Evolutionary conservation across 2,888 invertebrate species (phyloP), one percentile per base, ranked within the genome.

Genomic region (Oxyteleia sp.): DNA sequence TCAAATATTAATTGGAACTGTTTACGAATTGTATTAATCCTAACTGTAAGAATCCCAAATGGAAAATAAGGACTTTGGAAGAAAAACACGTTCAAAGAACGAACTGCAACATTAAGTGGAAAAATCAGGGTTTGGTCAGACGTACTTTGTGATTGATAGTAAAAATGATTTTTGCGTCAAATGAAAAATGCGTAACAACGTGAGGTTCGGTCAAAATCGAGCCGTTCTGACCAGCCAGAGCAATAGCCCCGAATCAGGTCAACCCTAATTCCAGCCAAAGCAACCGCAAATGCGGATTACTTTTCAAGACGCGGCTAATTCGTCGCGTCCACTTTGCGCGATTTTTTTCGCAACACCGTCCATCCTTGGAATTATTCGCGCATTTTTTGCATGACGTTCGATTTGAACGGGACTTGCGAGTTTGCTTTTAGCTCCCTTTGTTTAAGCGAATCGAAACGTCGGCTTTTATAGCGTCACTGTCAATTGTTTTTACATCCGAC

Each of bases 401-500:
- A 61, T 63, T 51, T 1, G 13, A 49, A 15, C 53, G 18, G 10
- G 18, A 16, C 57, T 43, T 8, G 59, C 43, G n/a, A 32, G 23
- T 49, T 35, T 38, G 59, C 66, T 78, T 78, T 66, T 29, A 18
- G 23, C 15, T 57, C 29, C 23, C 32, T 78, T 78, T 74, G 71
- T 74, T 63, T 35, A 23, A 16, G n/a, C 49, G 63, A 78, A 78
- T 69, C 55, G 63, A 61, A n/a, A 68, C 57, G 63, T 51, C 64
- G 29, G 63, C 49, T 68, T 82, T 72, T 78, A 53, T 53, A 59
- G 45, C 66, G 35, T 71, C 53, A 29, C 38, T 49, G 66, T 72
- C 72, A 59, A 76, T 79, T 72, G 79, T 61, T 64, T 79, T 72
- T 79, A 41, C 64, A 69, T 64, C n/a, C 49, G 49, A 66, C 64